Evolutionary conservation across 2,113 vertebrate species (phyloP).

Genomic region (Falco punctatus): DNA sequence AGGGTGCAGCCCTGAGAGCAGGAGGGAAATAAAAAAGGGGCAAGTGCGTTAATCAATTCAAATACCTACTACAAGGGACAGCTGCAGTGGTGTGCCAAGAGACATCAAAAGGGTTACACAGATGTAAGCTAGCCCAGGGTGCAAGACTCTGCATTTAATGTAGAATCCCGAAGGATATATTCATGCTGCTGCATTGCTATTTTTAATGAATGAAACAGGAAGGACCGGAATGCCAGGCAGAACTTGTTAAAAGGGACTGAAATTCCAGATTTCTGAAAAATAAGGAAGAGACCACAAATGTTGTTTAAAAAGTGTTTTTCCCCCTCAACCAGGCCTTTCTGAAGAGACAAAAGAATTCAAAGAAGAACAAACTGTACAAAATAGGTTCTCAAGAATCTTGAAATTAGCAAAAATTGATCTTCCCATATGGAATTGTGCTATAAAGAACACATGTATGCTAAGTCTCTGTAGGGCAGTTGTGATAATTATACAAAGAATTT

Average conservation of each 20-base stretch:
- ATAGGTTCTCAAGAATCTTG: not conserved
- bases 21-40: not conserved
- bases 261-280: not conserved
- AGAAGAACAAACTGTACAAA: not conserved
- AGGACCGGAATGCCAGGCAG: not conserved
- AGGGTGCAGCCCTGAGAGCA: not conserved
- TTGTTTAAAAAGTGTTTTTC: not conserved
- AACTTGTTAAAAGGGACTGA: slow-evolving; percentile 1
- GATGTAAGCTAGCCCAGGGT: slow-evolving; percentile 20
- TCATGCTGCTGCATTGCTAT: slow-evolving; percentile 32
- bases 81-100: slow-evolving; percentile 11
- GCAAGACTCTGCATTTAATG: slow-evolving; percentile 42
- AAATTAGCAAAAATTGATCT: not conserved
- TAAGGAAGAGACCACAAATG: not conserved
- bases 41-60: slow-evolving; percentile 18
- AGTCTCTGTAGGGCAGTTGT: not conserved
- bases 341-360: not conserved
- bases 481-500: not conserved
- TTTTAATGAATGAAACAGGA: slow-evolving; percentile 57
- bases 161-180: slow-evolving; percentile 30
- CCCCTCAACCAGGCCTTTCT: not conserved
- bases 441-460: not conserved
- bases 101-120: slow-evolving; percentile 37
- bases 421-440: not conserved
- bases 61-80: not conserved